Conservation (phyloP, 2,113 vertebrate species). For the Mohoua ochrocephala region DNA sequence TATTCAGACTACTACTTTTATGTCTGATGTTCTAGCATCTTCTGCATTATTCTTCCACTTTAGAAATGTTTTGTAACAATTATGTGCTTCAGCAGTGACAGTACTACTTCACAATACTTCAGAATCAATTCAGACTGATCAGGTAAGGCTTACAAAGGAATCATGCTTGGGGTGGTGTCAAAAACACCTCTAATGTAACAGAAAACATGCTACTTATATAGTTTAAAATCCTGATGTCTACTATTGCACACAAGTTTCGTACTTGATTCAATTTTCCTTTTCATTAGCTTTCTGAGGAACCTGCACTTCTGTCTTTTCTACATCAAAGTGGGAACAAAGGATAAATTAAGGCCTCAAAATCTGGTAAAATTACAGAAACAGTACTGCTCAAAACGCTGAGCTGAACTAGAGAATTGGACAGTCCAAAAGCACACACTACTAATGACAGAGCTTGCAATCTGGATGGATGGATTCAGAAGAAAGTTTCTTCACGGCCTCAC, state of each 20-base stretch:
- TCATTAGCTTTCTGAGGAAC: background rate
- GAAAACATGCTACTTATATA: background rate
- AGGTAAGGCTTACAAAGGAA: background rate
- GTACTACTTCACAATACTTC: background rate
- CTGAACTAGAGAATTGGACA: background rate
- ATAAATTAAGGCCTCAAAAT: background rate
- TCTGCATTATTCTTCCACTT: background rate
- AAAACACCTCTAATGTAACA: background rate
- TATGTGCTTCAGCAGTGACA: background rate
- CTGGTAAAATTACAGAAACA: background rate
- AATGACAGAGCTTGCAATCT: background rate
- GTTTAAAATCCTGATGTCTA: background rate
- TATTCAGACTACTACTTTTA: background rate
- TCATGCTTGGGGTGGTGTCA: background rate
- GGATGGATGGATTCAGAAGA: background rate
- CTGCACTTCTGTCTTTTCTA: background rate
- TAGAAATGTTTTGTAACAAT: background rate
- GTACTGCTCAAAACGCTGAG: background rate
- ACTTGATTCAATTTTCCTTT: background rate
- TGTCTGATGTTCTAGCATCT: background rate
- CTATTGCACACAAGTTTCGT: background rate
- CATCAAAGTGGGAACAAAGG: background rate
- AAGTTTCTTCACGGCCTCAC: background rate
- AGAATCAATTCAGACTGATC: background rate
- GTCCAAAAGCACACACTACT: background rate